A percentile compares a stretch with the other conserved stretches of the same genome.
Conservation (phyloP, 2,113 vertebrate species). For the Notarius quadriscutis region DNA sequence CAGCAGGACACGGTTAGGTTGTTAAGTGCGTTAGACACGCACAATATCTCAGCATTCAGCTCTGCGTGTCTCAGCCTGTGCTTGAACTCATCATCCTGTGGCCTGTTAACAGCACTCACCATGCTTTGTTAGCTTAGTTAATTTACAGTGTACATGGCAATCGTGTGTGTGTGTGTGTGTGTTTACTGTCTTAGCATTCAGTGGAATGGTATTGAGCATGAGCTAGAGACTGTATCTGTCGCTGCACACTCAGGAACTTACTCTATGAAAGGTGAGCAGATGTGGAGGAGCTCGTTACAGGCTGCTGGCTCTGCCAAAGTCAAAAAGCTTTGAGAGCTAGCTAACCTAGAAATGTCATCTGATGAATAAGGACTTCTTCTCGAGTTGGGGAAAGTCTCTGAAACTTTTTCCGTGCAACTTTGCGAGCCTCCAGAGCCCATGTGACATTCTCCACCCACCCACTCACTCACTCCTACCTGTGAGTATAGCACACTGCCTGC, state of each 20-base stretch:
- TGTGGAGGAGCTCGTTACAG: conserved; percentile 49
- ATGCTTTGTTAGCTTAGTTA: conserved; percentile 47
- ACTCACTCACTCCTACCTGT: conserved; percentile 48
- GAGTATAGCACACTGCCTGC: conserved; percentile 11
- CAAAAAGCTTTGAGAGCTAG: conserved; percentile 58
- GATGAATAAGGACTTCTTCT: conserved; percentile 54
- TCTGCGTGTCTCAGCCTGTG: conserved; percentile 41
- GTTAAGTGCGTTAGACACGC: conserved; percentile 58
- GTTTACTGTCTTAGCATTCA: neutral
- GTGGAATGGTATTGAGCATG: neutral
- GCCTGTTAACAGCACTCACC: conserved; percentile 30
- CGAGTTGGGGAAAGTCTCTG: conserved; percentile 51
- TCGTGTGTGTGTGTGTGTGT: conserved; percentile 22
- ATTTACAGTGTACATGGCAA: conserved; percentile 12
- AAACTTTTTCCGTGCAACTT: conserved; percentile 44
- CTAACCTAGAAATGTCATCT: conserved; percentile 74
- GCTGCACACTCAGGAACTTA: conserved; percentile 17
- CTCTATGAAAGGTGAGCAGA: conserved; percentile 36
- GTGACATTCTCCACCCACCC: conserved; percentile 42
- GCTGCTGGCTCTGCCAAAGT: conserved; percentile 49
- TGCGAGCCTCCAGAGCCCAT: conserved; percentile 32
- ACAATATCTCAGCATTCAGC: conserved; percentile 52
- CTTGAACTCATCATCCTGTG: conserved; percentile 27
- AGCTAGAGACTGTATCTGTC: neutral
- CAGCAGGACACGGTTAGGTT: conserved; percentile 42